Conservation (phyloP, 1,140 invertebrate genomes). For the Pachyrhynchus sulphureomaculatus region DNA sequence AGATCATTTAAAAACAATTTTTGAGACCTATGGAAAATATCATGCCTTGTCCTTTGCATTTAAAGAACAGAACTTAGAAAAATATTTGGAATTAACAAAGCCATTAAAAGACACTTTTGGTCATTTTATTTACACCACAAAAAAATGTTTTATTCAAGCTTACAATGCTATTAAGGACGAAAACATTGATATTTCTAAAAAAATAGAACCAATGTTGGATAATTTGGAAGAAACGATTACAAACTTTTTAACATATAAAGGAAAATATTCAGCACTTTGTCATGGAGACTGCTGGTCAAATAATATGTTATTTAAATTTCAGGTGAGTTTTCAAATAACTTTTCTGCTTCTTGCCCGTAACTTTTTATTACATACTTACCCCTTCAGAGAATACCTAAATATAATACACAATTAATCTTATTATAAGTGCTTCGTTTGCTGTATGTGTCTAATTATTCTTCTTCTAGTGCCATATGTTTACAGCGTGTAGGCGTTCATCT, state of each 20-base stretch:
- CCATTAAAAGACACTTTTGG: conserved; percentile 41
- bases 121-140: too few species aligned
- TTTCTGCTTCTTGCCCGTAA: too few species aligned
- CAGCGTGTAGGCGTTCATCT: too few species aligned
- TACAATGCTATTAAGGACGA: conserved; percentile 5
- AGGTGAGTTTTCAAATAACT: too few species aligned
- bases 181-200: conserved; percentile 13
- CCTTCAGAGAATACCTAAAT: too few species aligned
- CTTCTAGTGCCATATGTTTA: too few species aligned
- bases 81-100: conserved; percentile 1
- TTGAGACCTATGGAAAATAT: conserved; percentile 30
- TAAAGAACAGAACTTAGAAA: conserved; percentile 48
- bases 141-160: conserved; percentile 1
- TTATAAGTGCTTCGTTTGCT: too few species aligned
- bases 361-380: too few species aligned
- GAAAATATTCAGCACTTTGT: conserved; percentile 12
- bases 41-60: conserved; percentile 50
- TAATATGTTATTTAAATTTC: conserved; percentile 38
- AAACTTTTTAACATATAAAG: conserved; percentile 29
- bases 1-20: conserved; percentile 18
- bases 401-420: too few species aligned
- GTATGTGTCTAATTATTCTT: too few species aligned
- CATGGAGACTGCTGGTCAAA: conserved; percentile 42
- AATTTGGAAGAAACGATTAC: conserved; percentile 3
- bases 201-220: conserved; percentile 10